These are phyloP conservation scores for Myrmecobius fasciatus DNA, from an alignment of 2,113 vertebrate species.

Conservation along the genomic window DNA sequence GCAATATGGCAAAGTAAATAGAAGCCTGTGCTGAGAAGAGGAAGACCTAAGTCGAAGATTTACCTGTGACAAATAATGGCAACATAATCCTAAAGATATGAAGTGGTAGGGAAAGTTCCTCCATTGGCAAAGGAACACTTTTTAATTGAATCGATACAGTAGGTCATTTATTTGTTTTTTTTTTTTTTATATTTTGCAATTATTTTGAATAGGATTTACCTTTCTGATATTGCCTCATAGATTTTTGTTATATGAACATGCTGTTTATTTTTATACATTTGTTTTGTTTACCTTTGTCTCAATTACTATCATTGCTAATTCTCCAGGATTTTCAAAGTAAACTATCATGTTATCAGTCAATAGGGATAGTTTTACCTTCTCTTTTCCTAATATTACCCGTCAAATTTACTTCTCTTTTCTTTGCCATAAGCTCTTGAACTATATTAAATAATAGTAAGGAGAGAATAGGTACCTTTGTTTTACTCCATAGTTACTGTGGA, in stretches of 20 bases:
- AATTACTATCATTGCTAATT: background rate
- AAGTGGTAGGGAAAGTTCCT: background rate
- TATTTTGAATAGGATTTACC: background rate
- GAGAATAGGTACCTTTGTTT: background rate
- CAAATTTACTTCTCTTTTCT: background rate
- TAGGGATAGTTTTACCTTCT: background rate
- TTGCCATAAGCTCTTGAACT: background rate
- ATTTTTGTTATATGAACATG: background rate
- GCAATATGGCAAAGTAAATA: accelerated
- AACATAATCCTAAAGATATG: background rate
- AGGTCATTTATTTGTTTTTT: background rate
- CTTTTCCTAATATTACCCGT: background rate
- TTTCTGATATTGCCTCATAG: background rate
- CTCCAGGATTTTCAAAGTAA: background rate
- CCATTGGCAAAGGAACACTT: background rate
- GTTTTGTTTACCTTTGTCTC: background rate
- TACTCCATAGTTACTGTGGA: background rate
- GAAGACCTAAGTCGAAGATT: background rate
- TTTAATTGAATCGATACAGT: background rate
- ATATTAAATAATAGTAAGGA: background rate
- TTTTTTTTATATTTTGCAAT: background rate
- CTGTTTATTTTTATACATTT: background rate
- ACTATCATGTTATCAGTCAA: background rate
- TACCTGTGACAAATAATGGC: background rate
- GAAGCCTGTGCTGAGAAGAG: background rate